Base-by-base conservation (phyloP, 2,113 vertebrate genomes). In the Psittacula cyanocephala region DNA sequence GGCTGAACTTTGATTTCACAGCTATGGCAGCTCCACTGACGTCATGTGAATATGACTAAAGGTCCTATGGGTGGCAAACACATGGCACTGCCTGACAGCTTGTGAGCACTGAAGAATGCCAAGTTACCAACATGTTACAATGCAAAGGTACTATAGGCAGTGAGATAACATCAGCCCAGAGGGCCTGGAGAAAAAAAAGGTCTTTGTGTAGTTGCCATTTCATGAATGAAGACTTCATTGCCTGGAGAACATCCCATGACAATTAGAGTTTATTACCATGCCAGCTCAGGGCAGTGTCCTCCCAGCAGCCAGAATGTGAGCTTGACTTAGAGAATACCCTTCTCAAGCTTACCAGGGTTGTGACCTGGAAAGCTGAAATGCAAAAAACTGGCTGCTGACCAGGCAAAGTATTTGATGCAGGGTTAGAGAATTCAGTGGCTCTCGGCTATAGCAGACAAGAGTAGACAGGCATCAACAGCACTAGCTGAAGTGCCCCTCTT, bases 201-300 rank as follows among this genome's bases (percentile, higher is more conserved):
- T 74, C 79, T 77, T 90, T 78, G 78, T 67, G 69, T 53, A 25
- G 64, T 49, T 94, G 37, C 22, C 28, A 29, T 49, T 55, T 47
- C 63, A 91, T 9, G 11, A 78, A 89, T 60, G 65, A 67, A 94
- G 81, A 60, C 37, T 95, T 86, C 46, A 84, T 60, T 89, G 89
- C 81, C 74, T 81, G 77, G n/a, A 81, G 74, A 91, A 67, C 11
- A 80, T 80, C 88, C 52, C 63, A 43, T 65, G 82, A 95, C 75
- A 88, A 50, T 76, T 69, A 29, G 39, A 64, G 57, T 72, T 91
- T 77, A 71, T 35, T n/a, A n/a, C 60, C 53, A 23, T 19, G 68
- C 46, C 2, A 2, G 68, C 55, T 79, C 69, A 70, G 71, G 49
- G 68, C 79, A 83, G 28, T 13, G 37, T 50, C 85, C 43, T 89